Conservation (phyloP, 2,888 invertebrate species). For the Polymixis lichenea region DNA sequence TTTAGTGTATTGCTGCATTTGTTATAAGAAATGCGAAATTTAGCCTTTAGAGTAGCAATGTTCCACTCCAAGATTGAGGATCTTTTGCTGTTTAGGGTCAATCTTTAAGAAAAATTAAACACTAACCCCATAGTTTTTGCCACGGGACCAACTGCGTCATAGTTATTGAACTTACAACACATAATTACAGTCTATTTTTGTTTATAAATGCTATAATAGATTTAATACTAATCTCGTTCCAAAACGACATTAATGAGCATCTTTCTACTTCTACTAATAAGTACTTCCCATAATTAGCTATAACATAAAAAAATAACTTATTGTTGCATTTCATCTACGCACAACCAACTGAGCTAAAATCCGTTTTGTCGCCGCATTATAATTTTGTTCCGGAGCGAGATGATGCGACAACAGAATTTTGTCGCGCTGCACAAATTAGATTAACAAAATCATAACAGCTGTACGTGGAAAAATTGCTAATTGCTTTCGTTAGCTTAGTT, state of each 20-base stretch:
- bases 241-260: background rate
- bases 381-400: background rate
- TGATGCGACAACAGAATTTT: background rate
- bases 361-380: background rate
- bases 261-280: background rate
- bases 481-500: background rate
- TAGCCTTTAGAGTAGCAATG: background rate
- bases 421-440: background rate
- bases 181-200: background rate
- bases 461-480: background rate
- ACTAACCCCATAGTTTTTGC: no score
- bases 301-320: background rate
- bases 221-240: background rate
- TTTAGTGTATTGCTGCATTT: background rate
- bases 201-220: background rate
- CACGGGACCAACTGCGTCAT: background rate
- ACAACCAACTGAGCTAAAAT: background rate
- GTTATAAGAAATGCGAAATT: background rate
- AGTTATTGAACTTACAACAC: background rate
- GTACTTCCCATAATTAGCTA: background rate
- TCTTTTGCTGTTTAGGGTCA: background rate
- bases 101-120: background rate
- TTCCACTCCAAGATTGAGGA: background rate
- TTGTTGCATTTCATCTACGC: background rate
- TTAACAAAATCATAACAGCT: background rate